phyloP scores from a whole-genome alignment of 2,797 vertebrate genomes.

The Erethizon dorsatum region DNA sequence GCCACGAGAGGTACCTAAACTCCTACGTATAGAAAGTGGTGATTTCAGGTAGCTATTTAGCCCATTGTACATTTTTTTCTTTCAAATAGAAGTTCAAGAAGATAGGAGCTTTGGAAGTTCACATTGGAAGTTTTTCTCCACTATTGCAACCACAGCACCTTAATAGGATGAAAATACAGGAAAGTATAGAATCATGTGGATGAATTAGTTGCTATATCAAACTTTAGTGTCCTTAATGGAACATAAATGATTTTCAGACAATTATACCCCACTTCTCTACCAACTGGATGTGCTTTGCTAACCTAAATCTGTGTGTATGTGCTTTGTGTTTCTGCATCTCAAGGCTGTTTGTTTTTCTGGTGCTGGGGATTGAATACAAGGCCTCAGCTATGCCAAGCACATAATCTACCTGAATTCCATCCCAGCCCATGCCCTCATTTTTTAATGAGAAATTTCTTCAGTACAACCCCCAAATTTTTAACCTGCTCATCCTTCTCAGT shows the following conservation, averaged over 20 bases:
- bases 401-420: background rate
- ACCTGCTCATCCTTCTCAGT: background rate
- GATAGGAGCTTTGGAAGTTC: background rate
- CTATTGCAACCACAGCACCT: background rate
- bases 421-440: background rate
- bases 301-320: background rate
- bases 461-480: background rate
- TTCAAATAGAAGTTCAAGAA: background rate
- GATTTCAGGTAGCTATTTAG: background rate
- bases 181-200: background rate
- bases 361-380: background rate
- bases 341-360: background rate
- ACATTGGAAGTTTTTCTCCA: background rate
- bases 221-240: background rate
- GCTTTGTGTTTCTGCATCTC: background rate
- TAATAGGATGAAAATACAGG: background rate
- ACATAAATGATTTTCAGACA: background rate
- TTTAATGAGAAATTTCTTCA: background rate
- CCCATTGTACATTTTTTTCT: background rate
- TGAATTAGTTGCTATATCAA: background rate
- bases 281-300: background rate
- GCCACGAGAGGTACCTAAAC: background rate
- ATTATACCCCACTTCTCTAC: background rate
- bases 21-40: background rate
- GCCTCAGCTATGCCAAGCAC: background rate